Base-by-base conservation (phyloP, 1,140 invertebrate genomes). In the Pogonognathellus flavescens region DNA sequence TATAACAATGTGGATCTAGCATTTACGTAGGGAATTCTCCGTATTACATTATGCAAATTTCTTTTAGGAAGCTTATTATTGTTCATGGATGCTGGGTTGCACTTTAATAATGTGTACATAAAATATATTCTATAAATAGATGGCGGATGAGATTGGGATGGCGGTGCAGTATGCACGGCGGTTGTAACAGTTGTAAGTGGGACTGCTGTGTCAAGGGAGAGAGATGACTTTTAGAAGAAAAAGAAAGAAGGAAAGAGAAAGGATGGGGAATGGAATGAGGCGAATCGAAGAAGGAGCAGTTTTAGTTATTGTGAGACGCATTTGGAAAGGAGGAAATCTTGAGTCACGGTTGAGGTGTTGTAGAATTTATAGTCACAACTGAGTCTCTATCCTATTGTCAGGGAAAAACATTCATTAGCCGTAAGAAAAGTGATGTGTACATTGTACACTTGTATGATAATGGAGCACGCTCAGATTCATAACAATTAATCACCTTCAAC, bases 401-500 rank as follows among this genome's bases (percentile, higher is more conserved):
- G 52, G 82, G 85, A 72, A 86, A 80, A 83, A 83, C 85, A 86
- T 86, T 86, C 85, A 86, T 86, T 86, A 86, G 85, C 80, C 80
- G 70, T 80, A 84, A 60, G 80, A 82, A 86, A 83, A 86, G 81
- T 86, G 85, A 83, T 86, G 80, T 86, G 82, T 72, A 80, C 66
- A 86, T 83, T 86, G 81, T 72, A 83, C 70, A 86, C 80, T 72
- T 66, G 81, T 86, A 82, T 83, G 82, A 80, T 86, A 86, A 86
- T 86, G 82, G 85, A 86, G 55, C 59, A 53, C 60, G 62, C 70
- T 83, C 81, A 86, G 81, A 86, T 83, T 86, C 70, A 70, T 85
- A 85, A 80, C 82, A 86, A 86, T 86, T 86, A 86, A 86, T 86
- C 85, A 86, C 85, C 66, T 86, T 86, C 84, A 85, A 66, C 84